A percentile compares a stretch with the other conserved stretches of the same genome.
These are phyloP conservation scores for Bujurquina vittata DNA, from an alignment of 2,113 vertebrate genomes.

Conservation along the genomic window DNA sequence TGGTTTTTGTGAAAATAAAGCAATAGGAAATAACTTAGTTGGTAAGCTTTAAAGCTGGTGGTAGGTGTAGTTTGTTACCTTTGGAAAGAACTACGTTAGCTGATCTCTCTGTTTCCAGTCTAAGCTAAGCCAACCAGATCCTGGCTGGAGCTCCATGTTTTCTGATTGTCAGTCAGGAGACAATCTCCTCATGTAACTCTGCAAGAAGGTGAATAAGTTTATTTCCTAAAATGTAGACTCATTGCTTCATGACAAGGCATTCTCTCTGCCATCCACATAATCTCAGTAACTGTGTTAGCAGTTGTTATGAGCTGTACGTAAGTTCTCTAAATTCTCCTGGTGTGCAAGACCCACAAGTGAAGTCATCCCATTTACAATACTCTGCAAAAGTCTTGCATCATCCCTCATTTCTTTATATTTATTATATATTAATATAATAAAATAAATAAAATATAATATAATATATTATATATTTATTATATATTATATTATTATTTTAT, in stretches of 20 bases:
- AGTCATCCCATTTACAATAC: not conserved
- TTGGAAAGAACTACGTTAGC: constrained; percentile 1
- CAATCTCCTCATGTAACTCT: not conserved
- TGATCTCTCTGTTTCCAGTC: constrained; percentile 4
- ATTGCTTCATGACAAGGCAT: not conserved
- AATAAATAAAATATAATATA: too few species aligned
- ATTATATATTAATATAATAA: too few species aligned
- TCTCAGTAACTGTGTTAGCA: not conserved
- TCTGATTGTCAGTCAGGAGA: constrained; percentile 1
- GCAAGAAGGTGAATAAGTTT: not conserved
- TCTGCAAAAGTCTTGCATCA: too few species aligned
- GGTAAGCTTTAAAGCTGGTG: not conserved
- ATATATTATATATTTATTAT: too few species aligned
- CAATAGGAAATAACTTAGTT: not conserved
- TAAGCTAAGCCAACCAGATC: not conserved
- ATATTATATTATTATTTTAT: too few species aligned
- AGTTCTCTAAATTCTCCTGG: not conserved
- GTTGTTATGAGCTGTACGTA: not conserved
- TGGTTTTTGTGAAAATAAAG: not conserved
- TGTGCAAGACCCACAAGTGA: not conserved
- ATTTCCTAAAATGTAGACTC: not conserved
- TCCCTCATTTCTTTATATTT: too few species aligned
- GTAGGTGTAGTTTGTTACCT: constrained; percentile 19
- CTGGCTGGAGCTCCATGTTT: not conserved
- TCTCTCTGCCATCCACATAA: not conserved